A percentile compares a stretch with the other conserved stretches of the same genome.
Conservation (phyloP, 92 coral and sea anemone genomes). For the Isaurus tuberculatus region DNA sequence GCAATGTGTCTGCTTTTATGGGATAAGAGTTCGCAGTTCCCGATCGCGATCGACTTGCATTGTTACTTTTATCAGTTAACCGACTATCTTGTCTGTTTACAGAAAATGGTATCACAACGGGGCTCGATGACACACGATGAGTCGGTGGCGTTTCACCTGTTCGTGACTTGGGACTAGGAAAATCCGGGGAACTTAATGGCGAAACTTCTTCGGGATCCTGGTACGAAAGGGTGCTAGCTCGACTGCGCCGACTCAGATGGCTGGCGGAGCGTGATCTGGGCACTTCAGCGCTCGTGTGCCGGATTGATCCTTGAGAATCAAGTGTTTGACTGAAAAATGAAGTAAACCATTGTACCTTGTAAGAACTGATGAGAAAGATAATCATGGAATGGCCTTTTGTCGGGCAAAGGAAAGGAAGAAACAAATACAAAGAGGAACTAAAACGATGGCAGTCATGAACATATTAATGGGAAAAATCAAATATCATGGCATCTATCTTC, state of each 20-base stretch:
- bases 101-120: constrained; percentile 46
- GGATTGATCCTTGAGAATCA: constrained; percentile 56
- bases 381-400: neutral
- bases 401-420: neutral
- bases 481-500: no score
- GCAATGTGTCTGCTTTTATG: constrained; percentile 58
- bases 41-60: constrained; percentile 58
- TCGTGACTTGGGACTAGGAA: constrained; percentile 69
- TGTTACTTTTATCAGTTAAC: constrained; percentile 59
- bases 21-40: constrained; percentile 64
- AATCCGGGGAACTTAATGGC: constrained; percentile 66
- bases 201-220: constrained; percentile 51
- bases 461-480: no score
- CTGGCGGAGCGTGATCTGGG: constrained; percentile 77
- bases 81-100: constrained; percentile 60
- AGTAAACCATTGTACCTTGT: neutral
- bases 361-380: neutral
- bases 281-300: constrained; percentile 48
- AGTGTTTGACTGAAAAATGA: constrained; percentile 49
- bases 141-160: constrained; percentile 52
- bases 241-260: constrained; percentile 72
- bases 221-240: constrained; percentile 56
- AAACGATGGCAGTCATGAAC: no score
- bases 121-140: constrained; percentile 74
- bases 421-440: no score